phyloP scores from a whole-genome alignment of 2,797 vertebrate species.

The Erethizon dorsatum region DNA sequence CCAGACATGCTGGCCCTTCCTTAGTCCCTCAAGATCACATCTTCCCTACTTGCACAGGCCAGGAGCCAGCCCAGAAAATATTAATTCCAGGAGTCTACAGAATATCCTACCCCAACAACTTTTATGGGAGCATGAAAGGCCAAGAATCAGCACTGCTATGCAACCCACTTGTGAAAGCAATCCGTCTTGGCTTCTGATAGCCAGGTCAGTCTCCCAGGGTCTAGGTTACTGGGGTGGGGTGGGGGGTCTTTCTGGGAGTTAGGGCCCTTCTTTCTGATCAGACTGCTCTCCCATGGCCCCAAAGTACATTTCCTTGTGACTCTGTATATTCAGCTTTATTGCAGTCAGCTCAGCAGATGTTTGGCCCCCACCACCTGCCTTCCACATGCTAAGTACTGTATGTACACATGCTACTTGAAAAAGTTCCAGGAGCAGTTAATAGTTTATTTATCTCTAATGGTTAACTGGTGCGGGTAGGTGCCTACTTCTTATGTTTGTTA shows the following conservation, averaged over 20 bases:
- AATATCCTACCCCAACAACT: background rate
- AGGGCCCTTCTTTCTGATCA: background rate
- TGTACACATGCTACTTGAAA: background rate
- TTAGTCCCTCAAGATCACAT: background rate
- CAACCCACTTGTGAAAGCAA: background rate
- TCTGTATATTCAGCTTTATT: constrained; percentile 43
- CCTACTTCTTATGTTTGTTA: background rate
- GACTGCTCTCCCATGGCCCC: background rate
- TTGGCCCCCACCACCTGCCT: background rate
- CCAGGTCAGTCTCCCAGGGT: background rate
- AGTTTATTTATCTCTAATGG: constrained; percentile 45
- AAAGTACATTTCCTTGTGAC: background rate
- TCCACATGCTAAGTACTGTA: constrained; percentile 20
- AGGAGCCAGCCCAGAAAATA: background rate
- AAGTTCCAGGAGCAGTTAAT: background rate
- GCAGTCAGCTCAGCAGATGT: background rate
- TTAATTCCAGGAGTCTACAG: background rate
- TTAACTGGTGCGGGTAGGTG: constrained; percentile 5
- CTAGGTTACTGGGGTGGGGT: background rate
- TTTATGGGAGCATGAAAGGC: background rate
- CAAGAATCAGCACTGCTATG: background rate
- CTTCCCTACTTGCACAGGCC: background rate
- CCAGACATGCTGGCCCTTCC: background rate
- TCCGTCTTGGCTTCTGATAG: background rate
- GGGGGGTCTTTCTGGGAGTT: background rate